Evolutionary conservation across 2,797 vertebrate species (phyloP), one percentile per base, ranked within the genome.

Genomic region (Ctenopoma kingsleyae): DNA sequence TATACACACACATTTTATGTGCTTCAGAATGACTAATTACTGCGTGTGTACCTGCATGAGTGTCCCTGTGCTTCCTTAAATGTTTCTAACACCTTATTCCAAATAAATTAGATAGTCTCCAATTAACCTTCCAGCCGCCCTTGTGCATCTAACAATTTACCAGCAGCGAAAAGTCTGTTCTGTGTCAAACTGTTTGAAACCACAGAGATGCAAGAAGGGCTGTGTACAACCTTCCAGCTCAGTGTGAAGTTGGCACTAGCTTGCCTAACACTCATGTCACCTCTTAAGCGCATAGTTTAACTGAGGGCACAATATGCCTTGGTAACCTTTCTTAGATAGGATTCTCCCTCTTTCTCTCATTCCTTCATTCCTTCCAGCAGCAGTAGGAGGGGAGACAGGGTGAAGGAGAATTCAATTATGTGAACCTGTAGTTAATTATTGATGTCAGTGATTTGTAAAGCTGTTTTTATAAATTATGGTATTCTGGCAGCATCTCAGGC

Each of bases 351-450:
- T 65, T 36, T 57, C 48, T 56, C 50, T 81, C 81, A 66, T 81
- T 88, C 76, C 66, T 67, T 77, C 51, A 1, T 68, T 85, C 52
- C 58, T 71, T 88, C 58, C 76, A 83, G 71, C 78, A 79, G 78
- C 76, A 61, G 78, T 43, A 71, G 78, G 53, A 63, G 71, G 53
- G 59, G 58, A 64, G 78, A 53, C 17, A n/a, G 84, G 67, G 74
- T 59, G 67, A 88, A 87, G 55, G 71, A 84, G 76, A 90, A 87
- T 91, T 89, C 81, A 90, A 79, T 92, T 87, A 91, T 78, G 86
- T 74, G 66, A 87, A 90, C 82, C 89, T 93, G 90, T 66, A 84
- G 86, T 93, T 90, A 93, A 92, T 93, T 92, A 92, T 80, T 83
- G 82, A 87, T 87, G 88, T 87, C 82, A 89, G 71, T 91, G 83